Evolutionary conservation across 2,797 vertebrate genomes (phyloP).

Genomic region (Xenopus petersii): DNA sequence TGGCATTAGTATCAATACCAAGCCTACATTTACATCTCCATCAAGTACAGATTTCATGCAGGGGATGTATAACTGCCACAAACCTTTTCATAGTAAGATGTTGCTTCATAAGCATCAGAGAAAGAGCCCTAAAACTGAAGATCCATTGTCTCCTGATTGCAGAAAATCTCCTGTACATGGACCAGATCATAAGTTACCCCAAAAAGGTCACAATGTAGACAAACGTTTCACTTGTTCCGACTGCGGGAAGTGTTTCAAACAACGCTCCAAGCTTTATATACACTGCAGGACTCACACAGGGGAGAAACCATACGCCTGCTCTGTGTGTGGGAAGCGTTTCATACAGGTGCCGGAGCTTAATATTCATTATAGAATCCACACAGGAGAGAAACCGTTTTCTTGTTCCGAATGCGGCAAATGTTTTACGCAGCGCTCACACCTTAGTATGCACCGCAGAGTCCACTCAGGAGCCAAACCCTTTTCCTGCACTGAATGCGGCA

Average conservation of each 20-base stretch:
- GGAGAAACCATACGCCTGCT: neutral
- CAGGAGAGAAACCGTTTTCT: neutral
- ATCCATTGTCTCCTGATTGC: neutral
- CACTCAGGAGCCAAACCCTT: neutral
- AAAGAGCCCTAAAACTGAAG: neutral
- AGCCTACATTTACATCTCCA: no score
- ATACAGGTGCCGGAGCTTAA: neutral
- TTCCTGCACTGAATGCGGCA: neutral
- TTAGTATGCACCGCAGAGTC: neutral
- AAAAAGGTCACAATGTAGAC: neutral
- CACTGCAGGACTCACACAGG: neutral
- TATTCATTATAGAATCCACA: neutral
- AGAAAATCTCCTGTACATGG: neutral
- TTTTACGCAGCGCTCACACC: neutral
- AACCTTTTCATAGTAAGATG: neutral
- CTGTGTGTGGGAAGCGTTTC: neutral
- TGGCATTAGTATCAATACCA: no score
- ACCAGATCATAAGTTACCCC: neutral
- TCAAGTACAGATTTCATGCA: no score
- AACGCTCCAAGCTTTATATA: neutral
- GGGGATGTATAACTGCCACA: neutral
- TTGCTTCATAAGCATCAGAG: neutral
- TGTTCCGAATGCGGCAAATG: neutral
- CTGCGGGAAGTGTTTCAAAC: neutral
- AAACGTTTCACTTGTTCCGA: neutral